Percentiles rank a stretch among this genome's conserved stretches.
These are phyloP conservation scores for Silurus glanis DNA, from an alignment of 2,113 vertebrate species.

Conservation along the genomic window DNA sequence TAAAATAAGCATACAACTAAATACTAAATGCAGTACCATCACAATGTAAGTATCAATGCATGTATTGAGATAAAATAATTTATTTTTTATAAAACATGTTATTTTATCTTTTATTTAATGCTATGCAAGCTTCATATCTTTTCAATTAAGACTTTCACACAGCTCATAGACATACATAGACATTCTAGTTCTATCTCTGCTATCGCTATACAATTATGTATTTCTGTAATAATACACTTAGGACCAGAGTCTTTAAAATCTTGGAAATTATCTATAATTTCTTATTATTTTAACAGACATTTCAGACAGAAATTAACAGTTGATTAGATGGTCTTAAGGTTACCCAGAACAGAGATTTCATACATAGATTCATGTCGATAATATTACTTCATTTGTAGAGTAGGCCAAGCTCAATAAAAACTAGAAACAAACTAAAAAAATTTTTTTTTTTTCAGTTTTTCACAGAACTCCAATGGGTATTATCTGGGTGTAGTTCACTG, in stretches of 20 bases:
- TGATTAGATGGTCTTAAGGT: not conserved
- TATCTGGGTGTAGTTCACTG: slow-evolving; percentile 58
- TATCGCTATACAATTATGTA: not conserved
- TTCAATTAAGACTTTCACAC: slow-evolving; percentile 21
- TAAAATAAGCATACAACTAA: not conserved
- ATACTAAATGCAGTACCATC: not conserved
- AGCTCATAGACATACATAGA: not conserved
- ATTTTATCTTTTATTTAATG: not conserved
- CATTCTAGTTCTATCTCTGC: not conserved
- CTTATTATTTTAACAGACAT: not conserved
- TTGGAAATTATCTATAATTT: not conserved
- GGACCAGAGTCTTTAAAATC: not conserved
- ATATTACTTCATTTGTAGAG: not conserved
- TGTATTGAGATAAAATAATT: not conserved
- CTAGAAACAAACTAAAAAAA: too few species aligned
- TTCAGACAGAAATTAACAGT: not conserved
- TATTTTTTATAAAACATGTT: not conserved
- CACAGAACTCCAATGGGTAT: not conserved
- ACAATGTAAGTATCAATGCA: not conserved
- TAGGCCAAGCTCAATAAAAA: not conserved
- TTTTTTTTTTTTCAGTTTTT: not conserved
- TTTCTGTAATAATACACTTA: not conserved
- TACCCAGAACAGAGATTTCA: not conserved
- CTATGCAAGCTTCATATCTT: not conserved
- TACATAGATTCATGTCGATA: not conserved